These are phyloP conservation scores for Gallinago nigripennis DNA, from an alignment of 2,797 vertebrate species.

Conservation along the genomic window DNA sequence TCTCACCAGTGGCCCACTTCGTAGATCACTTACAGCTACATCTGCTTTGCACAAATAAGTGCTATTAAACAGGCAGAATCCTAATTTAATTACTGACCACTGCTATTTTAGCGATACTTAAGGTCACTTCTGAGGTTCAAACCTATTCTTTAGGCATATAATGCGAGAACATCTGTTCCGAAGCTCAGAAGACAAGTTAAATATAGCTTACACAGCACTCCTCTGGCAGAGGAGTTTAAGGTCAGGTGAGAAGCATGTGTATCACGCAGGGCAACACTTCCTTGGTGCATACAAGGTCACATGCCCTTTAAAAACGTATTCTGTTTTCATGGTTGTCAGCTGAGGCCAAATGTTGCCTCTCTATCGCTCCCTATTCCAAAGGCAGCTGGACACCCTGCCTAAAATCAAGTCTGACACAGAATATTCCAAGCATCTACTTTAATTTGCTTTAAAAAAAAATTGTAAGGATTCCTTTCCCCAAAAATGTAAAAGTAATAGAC, in stretches of 20 bases:
- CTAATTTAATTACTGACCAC: not conserved
- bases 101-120: not conserved
- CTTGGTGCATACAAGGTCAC: not conserved
- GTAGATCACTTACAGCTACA: not conserved
- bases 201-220: constrained; percentile 38
- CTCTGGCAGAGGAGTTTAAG: constrained; percentile 46
- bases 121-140: constrained; percentile 7
- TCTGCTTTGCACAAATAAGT: not conserved
- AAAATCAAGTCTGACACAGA: not conserved
- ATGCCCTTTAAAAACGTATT: not conserved
- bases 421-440: not conserved
- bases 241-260: constrained; percentile 56
- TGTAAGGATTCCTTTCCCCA: not conserved
- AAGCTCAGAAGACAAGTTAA: constrained; percentile 50
- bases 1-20: not conserved
- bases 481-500: not conserved
- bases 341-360: not conserved
- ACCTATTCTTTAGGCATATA: constrained; percentile 20
- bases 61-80: not conserved
- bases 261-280: not conserved
- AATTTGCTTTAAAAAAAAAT: not conserved
- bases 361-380: not conserved
- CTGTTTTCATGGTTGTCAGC: not conserved
- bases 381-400: not conserved
- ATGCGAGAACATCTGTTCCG: constrained; percentile 21